A percentile compares a stretch with the other conserved stretches of the same genome.
Conservation (phyloP, 2,888 invertebrate species). For the Pelosia muscerda region DNA sequence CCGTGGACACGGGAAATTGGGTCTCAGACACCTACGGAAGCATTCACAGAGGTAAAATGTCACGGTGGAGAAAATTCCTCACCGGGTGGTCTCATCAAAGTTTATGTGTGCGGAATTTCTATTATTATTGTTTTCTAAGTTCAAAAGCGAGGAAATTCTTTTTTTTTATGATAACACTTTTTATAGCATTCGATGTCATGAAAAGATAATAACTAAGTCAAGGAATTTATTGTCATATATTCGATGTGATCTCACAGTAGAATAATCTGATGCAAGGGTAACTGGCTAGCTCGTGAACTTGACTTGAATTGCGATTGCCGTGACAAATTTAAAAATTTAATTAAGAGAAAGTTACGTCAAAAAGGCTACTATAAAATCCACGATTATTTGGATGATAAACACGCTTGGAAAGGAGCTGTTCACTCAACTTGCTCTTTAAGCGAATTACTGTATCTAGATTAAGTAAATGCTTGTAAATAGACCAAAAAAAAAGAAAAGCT, state of each 20-base stretch:
- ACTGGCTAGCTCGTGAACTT: too few species aligned
- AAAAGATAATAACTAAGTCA: neutral
- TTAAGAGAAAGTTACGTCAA: too few species aligned
- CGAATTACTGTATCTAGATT: too few species aligned
- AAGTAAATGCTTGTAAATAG: too few species aligned
- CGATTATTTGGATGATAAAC: too few species aligned
- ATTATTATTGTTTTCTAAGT: neutral
- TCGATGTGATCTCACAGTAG: neutral
- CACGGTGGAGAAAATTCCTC: neutral
- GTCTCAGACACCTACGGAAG: constrained; percentile 29
- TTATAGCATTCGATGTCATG: neutral
- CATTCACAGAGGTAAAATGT: constrained; percentile 3
- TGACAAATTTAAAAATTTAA: too few species aligned
- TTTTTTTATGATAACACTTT: neutral
- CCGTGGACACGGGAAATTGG: constrained; percentile 51
- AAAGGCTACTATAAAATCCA: too few species aligned
- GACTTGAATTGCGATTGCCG: too few species aligned
- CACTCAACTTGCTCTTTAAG: too few species aligned
- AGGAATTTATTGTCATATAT: neutral
- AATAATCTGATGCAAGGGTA: neutral
- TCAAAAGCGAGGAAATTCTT: neutral
- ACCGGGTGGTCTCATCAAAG: neutral
- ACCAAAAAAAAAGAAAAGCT: too few species aligned
- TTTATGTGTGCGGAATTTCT: neutral
- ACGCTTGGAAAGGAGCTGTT: too few species aligned